Evolutionary conservation across 2,797 vertebrate species (phyloP).

Genomic region (Diglossa cyanea): DNA sequence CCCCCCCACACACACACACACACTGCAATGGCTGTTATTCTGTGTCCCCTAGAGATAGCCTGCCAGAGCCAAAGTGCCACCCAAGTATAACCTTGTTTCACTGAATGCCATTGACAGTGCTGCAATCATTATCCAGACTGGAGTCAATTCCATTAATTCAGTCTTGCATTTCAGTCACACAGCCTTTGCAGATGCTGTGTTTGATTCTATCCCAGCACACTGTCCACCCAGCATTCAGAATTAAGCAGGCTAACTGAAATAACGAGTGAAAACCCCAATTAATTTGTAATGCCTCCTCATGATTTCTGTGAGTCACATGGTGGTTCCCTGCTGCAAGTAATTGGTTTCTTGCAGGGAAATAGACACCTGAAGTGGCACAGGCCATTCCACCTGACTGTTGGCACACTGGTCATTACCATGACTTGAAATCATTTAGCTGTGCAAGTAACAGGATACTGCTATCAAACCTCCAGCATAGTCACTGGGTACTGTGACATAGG

Average conservation of each 20-base stretch:
- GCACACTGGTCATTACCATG: neutral
- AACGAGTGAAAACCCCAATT: neutral
- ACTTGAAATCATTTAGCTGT: neutral
- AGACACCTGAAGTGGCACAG: neutral
- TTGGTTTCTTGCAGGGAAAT: neutral
- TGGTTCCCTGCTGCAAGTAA: neutral
- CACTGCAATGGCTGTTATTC: neutral
- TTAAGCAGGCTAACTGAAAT: neutral
- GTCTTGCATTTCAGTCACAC: neutral
- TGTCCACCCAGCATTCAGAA: neutral
- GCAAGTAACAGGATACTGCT: neutral
- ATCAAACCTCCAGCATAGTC: neutral
- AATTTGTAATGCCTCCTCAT: neutral
- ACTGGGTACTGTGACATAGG: fast-evolving
- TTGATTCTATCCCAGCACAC: neutral
- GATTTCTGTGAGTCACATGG: neutral
- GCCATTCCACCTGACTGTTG: neutral
- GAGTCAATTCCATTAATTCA: neutral
- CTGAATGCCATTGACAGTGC: neutral
- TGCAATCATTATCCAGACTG: neutral
- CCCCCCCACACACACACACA: too few species aligned
- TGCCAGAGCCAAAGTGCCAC: neutral
- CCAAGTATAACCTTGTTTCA: neutral
- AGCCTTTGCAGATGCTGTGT: neutral
- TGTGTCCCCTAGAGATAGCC: neutral